A percentile compares a stretch with the other conserved stretches of the same genome.
These are phyloP conservation scores for Lacerta bilineata DNA, from an alignment of 2,797 vertebrate genomes.

Conservation along the genomic window DNA sequence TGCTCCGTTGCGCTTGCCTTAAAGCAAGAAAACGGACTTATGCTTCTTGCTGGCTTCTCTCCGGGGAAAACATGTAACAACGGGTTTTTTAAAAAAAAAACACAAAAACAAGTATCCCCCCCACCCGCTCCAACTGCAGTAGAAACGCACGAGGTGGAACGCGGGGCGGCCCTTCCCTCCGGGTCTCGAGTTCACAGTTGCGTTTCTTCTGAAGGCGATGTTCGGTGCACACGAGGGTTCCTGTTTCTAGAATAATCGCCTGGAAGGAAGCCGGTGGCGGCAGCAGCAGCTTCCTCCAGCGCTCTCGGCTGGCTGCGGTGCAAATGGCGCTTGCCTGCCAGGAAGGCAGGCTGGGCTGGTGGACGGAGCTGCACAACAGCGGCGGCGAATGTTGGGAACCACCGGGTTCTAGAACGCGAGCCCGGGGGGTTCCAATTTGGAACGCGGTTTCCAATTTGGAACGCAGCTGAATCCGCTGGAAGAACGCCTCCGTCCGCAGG, in stretches of 20 bases:
- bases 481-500: too few relatives aligned
- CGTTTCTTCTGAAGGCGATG: not conserved
- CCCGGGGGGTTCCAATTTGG: not conserved
- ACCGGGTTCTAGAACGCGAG: too few relatives aligned
- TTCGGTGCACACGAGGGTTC: not conserved
- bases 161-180: not conserved
- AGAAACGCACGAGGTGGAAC: too few relatives aligned
- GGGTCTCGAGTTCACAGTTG: not conserved
- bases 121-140: not conserved
- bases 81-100: too few relatives aligned
- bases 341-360: not conserved
- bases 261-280: not conserved
- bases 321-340: not conserved
- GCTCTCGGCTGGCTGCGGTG: not conserved
- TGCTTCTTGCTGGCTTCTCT: not conserved
- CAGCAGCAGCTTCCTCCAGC: not conserved
- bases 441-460: not conserved
- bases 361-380: too few relatives aligned
- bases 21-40: too few relatives aligned
- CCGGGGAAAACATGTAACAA: not conserved
- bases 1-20: not conserved
- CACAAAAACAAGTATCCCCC: not conserved
- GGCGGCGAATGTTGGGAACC: not conserved
- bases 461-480: not conserved
- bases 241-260: not conserved